Evolutionary conservation across 2,113 vertebrate genomes (phyloP), one percentile per base, ranked within the genome.

Genomic region (Haemorhous mexicanus): DNA sequence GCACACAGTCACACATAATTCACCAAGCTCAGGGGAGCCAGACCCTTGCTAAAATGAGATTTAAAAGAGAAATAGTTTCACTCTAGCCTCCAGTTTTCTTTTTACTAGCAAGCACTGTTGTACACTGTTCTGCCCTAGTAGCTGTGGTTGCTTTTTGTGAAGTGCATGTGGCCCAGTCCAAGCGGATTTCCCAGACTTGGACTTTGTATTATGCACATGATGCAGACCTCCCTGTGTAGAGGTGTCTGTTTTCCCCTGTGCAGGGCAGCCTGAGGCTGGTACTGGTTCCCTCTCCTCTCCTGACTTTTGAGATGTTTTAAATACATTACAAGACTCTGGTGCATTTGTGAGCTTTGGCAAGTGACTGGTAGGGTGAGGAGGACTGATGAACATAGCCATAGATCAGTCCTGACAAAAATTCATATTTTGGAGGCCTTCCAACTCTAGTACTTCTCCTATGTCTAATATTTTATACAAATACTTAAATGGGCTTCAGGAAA

Each of bases 211-310:
- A 18, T 17, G 27, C 32, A 21, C n/a, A 9, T 12, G 6, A 30
- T 73, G 41, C 55, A 58, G 27, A 52, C 7, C 11, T 58, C 32
- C 13, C 35, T 63, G 13, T 6, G 17, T 16, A 37, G 46, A 46
- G 26, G 15, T 35, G 11, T 4, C 0, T 26, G 10, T 63, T 27
- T 2, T 21, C 7, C 33, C 10, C 13, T 47, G 16, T n/a, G 47
- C 0, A 0, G 23, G 21, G 10, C 7, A 83, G 43, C 35, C 21
- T 46, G 19, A 56, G n/a, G 33, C 44, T 73, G 35, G 28, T 66
- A 18, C 26, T 41, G 22, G 13, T 58, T 79, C 10, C 14, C 13
- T 27, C 39, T 58, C 32, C 64, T 74, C 32, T 62, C 37, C 58
- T 70, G 46, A 66, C 8, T 94, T 86, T 62, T 62, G 47, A 58